A percentile compares a stretch with the other conserved stretches of the same genome.
phyloP scores from a whole-genome alignment of 2,888 invertebrate genomes.

The Pammene aurita region DNA sequence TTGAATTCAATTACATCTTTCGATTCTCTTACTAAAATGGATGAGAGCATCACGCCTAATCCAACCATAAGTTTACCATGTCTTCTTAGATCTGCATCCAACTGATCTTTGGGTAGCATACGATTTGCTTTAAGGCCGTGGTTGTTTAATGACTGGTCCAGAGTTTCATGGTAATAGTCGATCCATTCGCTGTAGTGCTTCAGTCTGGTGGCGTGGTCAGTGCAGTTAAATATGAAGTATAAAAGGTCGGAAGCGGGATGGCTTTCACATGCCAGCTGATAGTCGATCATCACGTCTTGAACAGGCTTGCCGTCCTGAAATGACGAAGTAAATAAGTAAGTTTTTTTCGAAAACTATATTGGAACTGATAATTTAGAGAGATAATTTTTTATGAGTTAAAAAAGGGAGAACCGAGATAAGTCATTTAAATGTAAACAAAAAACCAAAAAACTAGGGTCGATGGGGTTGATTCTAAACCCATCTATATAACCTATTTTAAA shows the following conservation, averaged over 20 bases:
- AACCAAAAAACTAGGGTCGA: no score
- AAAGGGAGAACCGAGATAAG: no score
- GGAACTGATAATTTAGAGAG: no score
- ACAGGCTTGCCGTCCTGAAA: slow-evolving; percentile 52
- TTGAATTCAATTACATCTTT: slow-evolving; percentile 47
- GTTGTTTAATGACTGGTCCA: slow-evolving; percentile 48
- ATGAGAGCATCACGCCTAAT: slow-evolving; percentile 43
- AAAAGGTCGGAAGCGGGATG: slow-evolving; percentile 54
- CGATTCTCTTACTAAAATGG: slow-evolving; percentile 44
- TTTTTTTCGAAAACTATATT: no score
- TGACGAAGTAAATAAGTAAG: neutral
- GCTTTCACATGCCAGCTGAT: slow-evolving; percentile 52
- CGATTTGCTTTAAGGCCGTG: slow-evolving; percentile 48
- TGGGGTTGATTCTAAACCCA: no score
- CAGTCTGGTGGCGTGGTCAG: slow-evolving; percentile 51
- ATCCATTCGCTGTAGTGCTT: slow-evolving; percentile 53
- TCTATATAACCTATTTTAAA: no score
- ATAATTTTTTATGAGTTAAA: no score
- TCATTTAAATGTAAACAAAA: no score
- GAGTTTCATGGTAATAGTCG: slow-evolving; percentile 50
- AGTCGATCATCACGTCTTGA: slow-evolving; percentile 57
- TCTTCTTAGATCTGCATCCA: slow-evolving; percentile 52
- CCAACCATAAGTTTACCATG: slow-evolving; percentile 48
- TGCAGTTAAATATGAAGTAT: slow-evolving; percentile 57
- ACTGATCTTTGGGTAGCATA: slow-evolving; percentile 49